A percentile compares a stretch with the other conserved stretches of the same genome.
These are phyloP conservation scores for Cheilosia variabilis DNA, from an alignment of 2,888 invertebrate genomes.

Conservation along the genomic window DNA sequence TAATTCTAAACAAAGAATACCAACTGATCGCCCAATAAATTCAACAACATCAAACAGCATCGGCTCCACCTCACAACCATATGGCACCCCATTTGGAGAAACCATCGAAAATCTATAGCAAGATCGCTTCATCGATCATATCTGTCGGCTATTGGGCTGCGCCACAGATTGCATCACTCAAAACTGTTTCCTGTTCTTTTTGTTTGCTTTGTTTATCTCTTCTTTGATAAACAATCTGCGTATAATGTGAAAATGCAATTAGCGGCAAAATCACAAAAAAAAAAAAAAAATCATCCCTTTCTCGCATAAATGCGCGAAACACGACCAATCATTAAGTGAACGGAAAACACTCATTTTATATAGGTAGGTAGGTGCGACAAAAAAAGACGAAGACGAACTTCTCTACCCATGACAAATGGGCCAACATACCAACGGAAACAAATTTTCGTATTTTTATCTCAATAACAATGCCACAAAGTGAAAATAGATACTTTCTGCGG, in stretches of 20 bases:
- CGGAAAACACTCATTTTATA: neutral
- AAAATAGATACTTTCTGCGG: constrained; percentile 50
- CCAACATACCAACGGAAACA: constrained; percentile 21
- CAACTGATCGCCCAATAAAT: too few species aligned
- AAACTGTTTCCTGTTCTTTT: neutral
- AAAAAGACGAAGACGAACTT: constrained; percentile 7
- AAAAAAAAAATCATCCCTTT: neutral
- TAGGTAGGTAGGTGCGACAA: constrained; percentile 49
- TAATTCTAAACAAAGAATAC: too few species aligned
- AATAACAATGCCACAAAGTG: constrained; percentile 40
- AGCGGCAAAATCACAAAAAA: constrained; percentile 32
- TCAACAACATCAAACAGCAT: too few species aligned
- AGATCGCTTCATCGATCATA: neutral
- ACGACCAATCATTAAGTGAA: constrained; percentile 6
- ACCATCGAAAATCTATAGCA: neutral
- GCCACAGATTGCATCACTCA: neutral
- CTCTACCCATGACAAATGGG: neutral
- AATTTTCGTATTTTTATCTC: constrained; percentile 44
- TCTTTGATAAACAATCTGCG: constrained; percentile 6
- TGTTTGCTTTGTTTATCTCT: neutral
- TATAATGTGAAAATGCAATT: constrained; percentile 40
- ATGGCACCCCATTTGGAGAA: too few species aligned
- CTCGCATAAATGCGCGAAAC: constrained; percentile 36
- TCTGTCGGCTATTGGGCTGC: neutral
- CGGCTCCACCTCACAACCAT: too few species aligned